Evolutionary conservation across 2,888 invertebrate species (phyloP).

Genomic region (Smittia sp.): DNA sequence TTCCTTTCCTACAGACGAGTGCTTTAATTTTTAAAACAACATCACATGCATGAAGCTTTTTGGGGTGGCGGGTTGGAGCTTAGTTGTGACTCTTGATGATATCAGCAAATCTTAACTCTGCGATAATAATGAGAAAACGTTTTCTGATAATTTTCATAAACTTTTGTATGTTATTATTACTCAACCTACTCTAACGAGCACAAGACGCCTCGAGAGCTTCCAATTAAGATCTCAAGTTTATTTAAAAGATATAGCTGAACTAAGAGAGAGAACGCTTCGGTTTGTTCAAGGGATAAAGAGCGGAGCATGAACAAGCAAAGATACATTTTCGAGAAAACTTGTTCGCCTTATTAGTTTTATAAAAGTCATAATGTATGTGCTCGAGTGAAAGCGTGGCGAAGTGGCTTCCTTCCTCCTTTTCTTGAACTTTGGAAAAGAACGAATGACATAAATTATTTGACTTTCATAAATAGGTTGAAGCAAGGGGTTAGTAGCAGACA

Average conservation of each 20-base stretch:
- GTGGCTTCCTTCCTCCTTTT: too few species aligned
- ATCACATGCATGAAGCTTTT: not conserved
- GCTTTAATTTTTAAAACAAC: not conserved
- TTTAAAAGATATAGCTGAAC: slow-evolving; percentile 4
- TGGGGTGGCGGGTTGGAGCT: not conserved
- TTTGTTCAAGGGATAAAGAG: not conserved
- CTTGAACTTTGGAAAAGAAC: too few species aligned
- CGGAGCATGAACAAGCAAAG: not conserved
- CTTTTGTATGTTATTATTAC: not conserved
- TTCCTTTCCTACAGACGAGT: not conserved
- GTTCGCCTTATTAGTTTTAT: not conserved
- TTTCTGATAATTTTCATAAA: not conserved
- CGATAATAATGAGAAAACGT: not conserved
- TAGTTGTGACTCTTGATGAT: not conserved
- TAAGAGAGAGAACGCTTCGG: not conserved
- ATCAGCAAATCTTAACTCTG: not conserved
- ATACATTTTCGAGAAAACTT: not conserved
- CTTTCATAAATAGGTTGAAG: too few species aligned
- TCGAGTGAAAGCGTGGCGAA: not conserved
- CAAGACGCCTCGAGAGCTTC: not conserved
- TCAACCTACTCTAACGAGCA: not conserved
- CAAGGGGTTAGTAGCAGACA: too few species aligned
- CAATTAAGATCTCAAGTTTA: slow-evolving; percentile 19
- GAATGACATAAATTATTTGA: too few species aligned
- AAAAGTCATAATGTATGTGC: not conserved